A percentile compares a stretch with the other conserved stretches of the same genome.
These are phyloP conservation scores for Connochaetes taurinus DNA, from an alignment of 2,113 vertebrate genomes.

Conservation along the genomic window DNA sequence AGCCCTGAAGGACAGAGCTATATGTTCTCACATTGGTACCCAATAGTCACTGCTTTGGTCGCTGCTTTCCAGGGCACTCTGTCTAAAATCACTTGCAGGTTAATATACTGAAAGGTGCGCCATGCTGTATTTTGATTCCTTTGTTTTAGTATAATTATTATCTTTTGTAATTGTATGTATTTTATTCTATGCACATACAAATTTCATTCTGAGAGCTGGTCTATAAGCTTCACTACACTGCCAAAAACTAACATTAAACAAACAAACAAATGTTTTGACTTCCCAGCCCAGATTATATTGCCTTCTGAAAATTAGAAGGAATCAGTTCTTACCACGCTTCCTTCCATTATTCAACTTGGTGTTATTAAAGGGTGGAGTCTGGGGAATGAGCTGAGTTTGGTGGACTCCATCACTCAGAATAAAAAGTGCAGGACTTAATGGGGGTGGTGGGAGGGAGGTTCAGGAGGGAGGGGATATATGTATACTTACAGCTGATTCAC, in stretches of 20 bases:
- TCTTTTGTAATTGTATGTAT: not conserved
- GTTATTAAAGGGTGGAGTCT: not conserved
- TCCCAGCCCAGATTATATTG: not conserved
- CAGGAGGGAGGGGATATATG: not conserved
- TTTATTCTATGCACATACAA: not conserved
- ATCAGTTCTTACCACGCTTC: not conserved
- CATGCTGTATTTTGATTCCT: not conserved
- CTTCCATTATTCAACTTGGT: not conserved
- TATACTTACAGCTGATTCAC: not conserved
- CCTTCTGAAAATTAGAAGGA: not conserved
- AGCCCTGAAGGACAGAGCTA: not conserved
- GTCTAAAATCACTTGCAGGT: not conserved
- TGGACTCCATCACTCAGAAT: not conserved
- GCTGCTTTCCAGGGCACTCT: not conserved
- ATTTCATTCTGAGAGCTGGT: not conserved
- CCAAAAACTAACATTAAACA: not conserved
- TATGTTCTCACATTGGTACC: not conserved
- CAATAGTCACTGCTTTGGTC: not conserved
- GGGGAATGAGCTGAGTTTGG: not conserved
- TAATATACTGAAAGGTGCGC: not conserved
- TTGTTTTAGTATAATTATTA: not conserved
- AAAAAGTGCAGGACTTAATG: not conserved
- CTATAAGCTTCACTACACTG: not conserved
- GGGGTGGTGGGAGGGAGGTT: not conserved
- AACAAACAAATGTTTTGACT: not conserved